A percentile compares a stretch with the other conserved stretches of the same genome.
Conservation (phyloP, 2,888 invertebrate species). For the Meteorus colon region DNA sequence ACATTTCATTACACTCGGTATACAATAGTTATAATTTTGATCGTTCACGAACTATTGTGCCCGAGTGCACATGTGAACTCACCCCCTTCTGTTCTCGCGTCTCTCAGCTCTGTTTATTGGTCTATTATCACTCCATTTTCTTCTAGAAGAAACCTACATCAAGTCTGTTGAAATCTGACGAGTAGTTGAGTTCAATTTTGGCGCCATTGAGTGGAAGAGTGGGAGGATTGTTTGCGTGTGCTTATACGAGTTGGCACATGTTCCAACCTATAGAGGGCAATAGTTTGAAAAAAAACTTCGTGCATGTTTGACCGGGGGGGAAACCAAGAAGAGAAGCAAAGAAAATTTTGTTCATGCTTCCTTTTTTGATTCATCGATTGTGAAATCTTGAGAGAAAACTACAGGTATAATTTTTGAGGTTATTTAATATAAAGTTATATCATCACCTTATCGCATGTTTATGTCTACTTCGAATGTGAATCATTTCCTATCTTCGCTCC, state of each 20-base stretch:
- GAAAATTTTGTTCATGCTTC: constrained; percentile 28
- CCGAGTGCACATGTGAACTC: neutral
- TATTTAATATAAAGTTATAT: constrained; percentile 21
- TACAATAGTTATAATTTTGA: no score
- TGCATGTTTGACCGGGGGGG: constrained; percentile 36
- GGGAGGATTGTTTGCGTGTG: neutral
- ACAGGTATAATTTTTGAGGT: constrained; percentile 25
- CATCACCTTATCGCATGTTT: neutral
- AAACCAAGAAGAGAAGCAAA: neutral
- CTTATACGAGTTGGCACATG: constrained; percentile 20
- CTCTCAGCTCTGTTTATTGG: neutral
- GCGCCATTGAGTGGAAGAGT: neutral
- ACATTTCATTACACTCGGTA: no score
- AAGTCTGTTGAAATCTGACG: neutral
- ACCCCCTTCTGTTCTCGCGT: neutral
- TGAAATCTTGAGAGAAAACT: constrained; percentile 46
- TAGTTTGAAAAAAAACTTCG: constrained; percentile 32
- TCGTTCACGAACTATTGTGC: no score
- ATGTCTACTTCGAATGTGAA: neutral
- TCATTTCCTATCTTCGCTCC: constrained; percentile 6
- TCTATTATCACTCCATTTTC: neutral
- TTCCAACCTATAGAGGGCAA: constrained; percentile 43
- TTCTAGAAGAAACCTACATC: no score
- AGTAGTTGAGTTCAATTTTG: neutral
- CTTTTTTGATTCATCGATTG: constrained; percentile 50